Base-by-base conservation (phyloP, 2,797 vertebrate genomes). In the Danio choprae region DNA sequence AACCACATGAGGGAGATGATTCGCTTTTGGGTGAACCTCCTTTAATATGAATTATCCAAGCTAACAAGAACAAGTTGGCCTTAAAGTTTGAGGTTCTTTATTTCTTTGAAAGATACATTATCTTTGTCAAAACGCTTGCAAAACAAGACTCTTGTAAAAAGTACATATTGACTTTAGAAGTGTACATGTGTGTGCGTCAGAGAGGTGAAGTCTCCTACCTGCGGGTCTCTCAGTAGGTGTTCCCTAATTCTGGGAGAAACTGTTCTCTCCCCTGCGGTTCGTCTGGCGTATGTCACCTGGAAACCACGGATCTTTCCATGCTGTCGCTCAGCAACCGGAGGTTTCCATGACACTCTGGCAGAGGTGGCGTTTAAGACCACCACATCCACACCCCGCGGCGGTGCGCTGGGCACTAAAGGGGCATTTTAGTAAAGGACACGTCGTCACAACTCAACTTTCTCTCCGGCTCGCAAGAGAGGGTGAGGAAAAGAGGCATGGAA, bases 391-490 rank as follows among this genome's bases (percentile, higher is more conserved):
- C 94, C 95, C 87, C 95, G 95, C 87, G 96, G 98, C 90, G 97
- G 96, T 91, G 97, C 97, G 87, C 96, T 97, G 94, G 97, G 97
- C 97, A 98, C 96, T 99, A 96, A 92, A 96, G 95, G 94, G 95
- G 97, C 93, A 98, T 94, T 95, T 96, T 93, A 89, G 96, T 94
- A 97, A 92, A 96, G 93, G 89, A 96, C 51, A 76, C 72, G 88
- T 92, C 84, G 77, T 77, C 58, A 85, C 65, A 70, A 60, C 38
- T 71, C 18, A 79, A 50, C n/a, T 50, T 18, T 74, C 62, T 18
- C 63, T 76, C 51, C 65, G 51, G 65, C 36, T 59, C n/a, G 80
- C 50, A 13, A 36, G 46, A 79, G 44, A 60, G 41, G 64, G 56
- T 59, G 70, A 63, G 69, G 40, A 71, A 64, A 68, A 71, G 29